A percentile compares a stretch with the other conserved stretches of the same genome.
Conservation (phyloP, 2,113 vertebrate genomes). For the Limanda limanda region DNA sequence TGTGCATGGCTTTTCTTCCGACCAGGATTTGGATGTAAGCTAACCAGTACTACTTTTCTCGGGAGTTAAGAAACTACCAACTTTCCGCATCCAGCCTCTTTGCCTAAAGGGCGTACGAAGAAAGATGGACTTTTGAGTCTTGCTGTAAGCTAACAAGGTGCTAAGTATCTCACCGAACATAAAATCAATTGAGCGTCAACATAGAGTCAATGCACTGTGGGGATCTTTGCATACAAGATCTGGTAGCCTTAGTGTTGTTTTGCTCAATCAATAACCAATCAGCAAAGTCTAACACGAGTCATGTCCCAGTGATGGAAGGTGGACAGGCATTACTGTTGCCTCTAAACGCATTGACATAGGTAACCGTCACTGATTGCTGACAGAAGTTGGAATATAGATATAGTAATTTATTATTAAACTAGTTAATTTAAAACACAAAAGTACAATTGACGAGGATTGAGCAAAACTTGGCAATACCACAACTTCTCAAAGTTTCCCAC, state of each 20-base stretch:
- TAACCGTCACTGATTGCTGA: neutral
- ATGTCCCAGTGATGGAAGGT: neutral
- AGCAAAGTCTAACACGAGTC: neutral
- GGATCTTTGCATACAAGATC: conserved; percentile 8
- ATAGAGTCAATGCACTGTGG: neutral
- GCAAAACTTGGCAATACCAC: no score
- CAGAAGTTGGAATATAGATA: neutral
- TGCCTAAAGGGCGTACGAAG: neutral
- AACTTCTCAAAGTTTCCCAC: neutral
- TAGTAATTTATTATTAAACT: neutral
- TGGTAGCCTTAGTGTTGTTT: conserved; percentile 1
- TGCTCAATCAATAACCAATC: conserved; percentile 32
- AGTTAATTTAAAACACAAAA: neutral
- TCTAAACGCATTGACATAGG: neutral
- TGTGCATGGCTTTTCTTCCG: no score
- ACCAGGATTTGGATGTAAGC: neutral
- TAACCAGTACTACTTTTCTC: neutral
- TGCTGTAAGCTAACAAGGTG: conserved; percentile 7
- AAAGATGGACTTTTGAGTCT: neutral
- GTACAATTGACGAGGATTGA: neutral
- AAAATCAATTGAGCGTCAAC: conserved; percentile 12
- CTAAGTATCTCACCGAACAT: conserved; percentile 5
- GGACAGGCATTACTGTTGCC: neutral
- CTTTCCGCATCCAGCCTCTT: neutral
- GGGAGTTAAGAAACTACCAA: neutral